Base-by-base conservation (phyloP, 2,797 vertebrate species). In the Pipistrellus nathusii region DNA sequence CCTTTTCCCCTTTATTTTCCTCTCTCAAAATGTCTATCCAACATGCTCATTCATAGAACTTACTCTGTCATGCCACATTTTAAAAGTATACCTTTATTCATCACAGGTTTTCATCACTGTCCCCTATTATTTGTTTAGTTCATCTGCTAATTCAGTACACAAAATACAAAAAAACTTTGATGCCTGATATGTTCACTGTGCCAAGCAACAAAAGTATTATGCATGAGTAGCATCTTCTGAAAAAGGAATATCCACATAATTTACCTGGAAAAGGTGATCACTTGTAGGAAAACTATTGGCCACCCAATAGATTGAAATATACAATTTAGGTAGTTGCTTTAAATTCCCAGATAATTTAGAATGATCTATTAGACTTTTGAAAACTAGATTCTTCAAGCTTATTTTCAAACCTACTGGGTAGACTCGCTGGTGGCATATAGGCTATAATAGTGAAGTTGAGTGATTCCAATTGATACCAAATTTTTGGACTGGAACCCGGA, bases 21-120 rank as follows among this genome's bases (percentile, higher is more conserved):
- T 93, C 9, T 87, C 4, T 91, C 44, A 93, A 51, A 80, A 46
- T 46, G 62, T 94, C 17, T 62, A 80, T 46, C 25, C 32, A 41
- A 93, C 41, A 72, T 89, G 2, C 15, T 69, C 2, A 86, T 83
- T 55, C 90, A 73, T 51, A 64, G 1, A 41, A 66, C 2, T 46
- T 30, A 30, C 25, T 86, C 75, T 25, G 15, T 32, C 41, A 57
- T 85, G 17, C 1, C 5, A 57, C 15, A 78, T 85, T 94, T 71
- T 41, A 53, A 38, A 55, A 77, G n/a, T 44, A 11, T 2, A 41
- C 23, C 14, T 76, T 80, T 90, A 10, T 64, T 9, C 21, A 32
- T 86, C 18, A 20, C 2, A 71, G 8, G 5, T 72, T 71, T 53
- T 88, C 30, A 73, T 48, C 14, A 80, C 21, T 35, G 14, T 92